Conservation (phyloP, 1,140 invertebrate genomes). For the Nomia melanderi region DNA sequence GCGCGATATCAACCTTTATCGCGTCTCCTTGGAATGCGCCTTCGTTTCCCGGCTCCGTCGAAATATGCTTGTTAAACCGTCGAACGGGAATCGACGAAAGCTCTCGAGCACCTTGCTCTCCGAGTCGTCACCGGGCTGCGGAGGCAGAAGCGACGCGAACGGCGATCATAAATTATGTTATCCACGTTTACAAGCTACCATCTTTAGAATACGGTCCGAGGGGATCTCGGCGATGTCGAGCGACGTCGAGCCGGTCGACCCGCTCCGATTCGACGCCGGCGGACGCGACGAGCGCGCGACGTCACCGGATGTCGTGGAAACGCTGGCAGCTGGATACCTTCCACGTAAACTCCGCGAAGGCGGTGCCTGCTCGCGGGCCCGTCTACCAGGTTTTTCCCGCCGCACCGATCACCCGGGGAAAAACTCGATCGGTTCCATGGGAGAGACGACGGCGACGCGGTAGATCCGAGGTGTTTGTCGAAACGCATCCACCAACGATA, state of each 20-base stretch:
- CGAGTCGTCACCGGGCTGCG: no score
- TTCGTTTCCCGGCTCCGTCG: no score
- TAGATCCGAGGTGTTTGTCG: constrained; percentile 61
- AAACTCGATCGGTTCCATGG: constrained; percentile 54
- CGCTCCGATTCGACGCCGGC: constrained; percentile 1
- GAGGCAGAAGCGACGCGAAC: no score
- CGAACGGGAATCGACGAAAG: no score
- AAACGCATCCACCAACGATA: constrained; percentile 32
- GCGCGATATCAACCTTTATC: no score
- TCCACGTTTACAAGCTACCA: constrained; percentile 65
- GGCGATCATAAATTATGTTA: constrained; percentile 67
- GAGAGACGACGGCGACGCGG: constrained; percentile 47
- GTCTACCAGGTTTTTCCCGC: constrained; percentile 48
- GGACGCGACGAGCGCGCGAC: constrained; percentile 3
- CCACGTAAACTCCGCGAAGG: constrained; percentile 22
- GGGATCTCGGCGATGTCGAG: constrained; percentile 62
- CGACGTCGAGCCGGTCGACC: constrained; percentile 38
- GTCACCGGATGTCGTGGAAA: constrained; percentile 52
- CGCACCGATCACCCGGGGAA: constrained; percentile 15
- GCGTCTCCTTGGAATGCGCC: no score
- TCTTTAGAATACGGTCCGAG: constrained; percentile 59
- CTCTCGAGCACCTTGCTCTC: no score
- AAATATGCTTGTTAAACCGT: no score
- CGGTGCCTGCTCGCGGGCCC: constrained; percentile 5
- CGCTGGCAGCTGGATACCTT: constrained; percentile 31